These are phyloP conservation scores for Phasia obesa DNA, from an alignment of 2,888 invertebrate genomes.

Conservation along the genomic window DNA sequence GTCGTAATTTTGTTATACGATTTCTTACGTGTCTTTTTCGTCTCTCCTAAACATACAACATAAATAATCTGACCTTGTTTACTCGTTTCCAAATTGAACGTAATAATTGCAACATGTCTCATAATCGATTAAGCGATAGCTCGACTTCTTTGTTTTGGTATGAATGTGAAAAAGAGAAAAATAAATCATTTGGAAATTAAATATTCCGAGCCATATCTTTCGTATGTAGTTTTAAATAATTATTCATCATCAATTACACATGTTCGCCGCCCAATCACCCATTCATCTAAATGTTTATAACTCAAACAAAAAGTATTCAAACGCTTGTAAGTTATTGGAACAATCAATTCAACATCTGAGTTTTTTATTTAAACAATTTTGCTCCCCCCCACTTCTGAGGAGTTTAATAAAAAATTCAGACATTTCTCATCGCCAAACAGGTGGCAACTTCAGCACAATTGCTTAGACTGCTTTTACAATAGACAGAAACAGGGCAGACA, in stretches of 20 bases:
- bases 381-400: no score
- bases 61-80: slow-evolving; percentile 32
- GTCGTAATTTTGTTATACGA: no score
- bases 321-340: background rate
- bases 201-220: slow-evolving; percentile 34
- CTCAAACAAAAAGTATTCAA: no score
- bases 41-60: background rate
- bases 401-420: no score
- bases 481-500: no score
- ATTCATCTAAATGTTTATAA: background rate
- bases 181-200: slow-evolving; percentile 13
- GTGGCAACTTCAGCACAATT: no score
- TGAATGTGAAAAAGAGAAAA: no score
- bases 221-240: slow-evolving; percentile 22
- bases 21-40: background rate
- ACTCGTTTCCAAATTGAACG: slow-evolving; percentile 28
- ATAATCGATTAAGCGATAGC: background rate
- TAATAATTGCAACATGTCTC: slow-evolving; percentile 37
- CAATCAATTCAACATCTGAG: background rate
- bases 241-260: slow-evolving; percentile 6
- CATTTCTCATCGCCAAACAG: no score
- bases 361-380: no score
- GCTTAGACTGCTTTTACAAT: no score
- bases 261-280: background rate
- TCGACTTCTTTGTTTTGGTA: no score